Percentiles rank a stretch among this genome's conserved stretches.
Evolutionary conservation across 2,888 invertebrate species (phyloP).

Genomic region (Chymomyza fuscimana): DNA sequence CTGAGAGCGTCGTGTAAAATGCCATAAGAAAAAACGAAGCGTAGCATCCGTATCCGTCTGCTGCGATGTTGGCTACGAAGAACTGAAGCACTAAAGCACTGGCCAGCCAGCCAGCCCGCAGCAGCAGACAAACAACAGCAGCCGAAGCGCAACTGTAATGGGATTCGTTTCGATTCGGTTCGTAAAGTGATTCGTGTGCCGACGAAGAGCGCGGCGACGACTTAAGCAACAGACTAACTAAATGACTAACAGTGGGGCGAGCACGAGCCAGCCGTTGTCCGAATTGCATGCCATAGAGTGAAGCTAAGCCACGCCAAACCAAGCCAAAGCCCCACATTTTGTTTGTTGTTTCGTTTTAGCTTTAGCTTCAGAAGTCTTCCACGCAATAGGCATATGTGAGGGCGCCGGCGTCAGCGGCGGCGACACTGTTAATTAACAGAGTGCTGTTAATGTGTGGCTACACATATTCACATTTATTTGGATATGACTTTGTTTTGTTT

Average conservation of each 20-base stretch:
- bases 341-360: not conserved
- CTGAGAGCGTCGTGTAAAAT: slow-evolving; percentile 48
- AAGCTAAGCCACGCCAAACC: not conserved
- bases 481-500: not conserved
- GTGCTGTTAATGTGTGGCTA: not conserved
- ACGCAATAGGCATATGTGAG: no score
- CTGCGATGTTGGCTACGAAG: slow-evolving; percentile 67
- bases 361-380: not conserved
- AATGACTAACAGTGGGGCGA: slow-evolving; percentile 27
- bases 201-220: slow-evolving; percentile 55
- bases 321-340: slow-evolving; percentile 42
- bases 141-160: slow-evolving; percentile 55
- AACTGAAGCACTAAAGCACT: slow-evolving; percentile 56
- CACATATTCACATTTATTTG: not conserved
- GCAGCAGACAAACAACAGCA: slow-evolving; percentile 27
- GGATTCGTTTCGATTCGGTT: slow-evolving; percentile 37
- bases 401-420: slow-evolving; percentile 17
- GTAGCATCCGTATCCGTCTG: slow-evolving; percentile 64
- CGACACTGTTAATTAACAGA: slow-evolving; percentile 29
- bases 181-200: slow-evolving; percentile 42
- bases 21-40: slow-evolving; percentile 59
- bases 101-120: slow-evolving; percentile 18
- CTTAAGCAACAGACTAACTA: slow-evolving; percentile 43
- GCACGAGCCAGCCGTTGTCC: slow-evolving; percentile 46
- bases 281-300: not conserved